A percentile compares a stretch with the other conserved stretches of the same genome.
Evolutionary conservation across 2,797 vertebrate genomes (phyloP).

Genomic region (Scarus forsteni): DNA sequence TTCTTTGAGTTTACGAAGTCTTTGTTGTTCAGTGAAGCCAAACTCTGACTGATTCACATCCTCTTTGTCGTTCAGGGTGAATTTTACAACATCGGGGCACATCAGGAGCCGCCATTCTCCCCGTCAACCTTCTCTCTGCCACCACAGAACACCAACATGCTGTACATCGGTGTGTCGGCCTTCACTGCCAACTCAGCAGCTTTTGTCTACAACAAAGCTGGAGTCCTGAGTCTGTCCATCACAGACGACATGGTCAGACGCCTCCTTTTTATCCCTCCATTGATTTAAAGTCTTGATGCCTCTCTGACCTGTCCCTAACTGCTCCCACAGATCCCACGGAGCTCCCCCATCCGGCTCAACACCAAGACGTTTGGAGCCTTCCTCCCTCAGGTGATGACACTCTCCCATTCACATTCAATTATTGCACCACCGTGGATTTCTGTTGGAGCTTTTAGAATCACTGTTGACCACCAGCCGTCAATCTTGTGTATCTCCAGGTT

Average conservation of each 20-base stretch:
- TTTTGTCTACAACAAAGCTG: constrained; percentile 86
- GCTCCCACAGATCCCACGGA: constrained; percentile 74
- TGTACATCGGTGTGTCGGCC: constrained; percentile 86
- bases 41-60: background rate
- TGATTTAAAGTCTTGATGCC: background rate
- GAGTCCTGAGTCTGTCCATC: constrained; percentile 81
- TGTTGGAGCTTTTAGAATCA: too few relatives aligned
- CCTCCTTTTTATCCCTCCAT: background rate
- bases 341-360: constrained; percentile 80
- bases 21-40: too few relatives aligned
- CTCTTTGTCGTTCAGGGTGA: constrained; percentile 71
- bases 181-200: constrained; percentile 87
- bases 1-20: too few relatives aligned
- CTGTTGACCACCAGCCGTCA: too few relatives aligned
- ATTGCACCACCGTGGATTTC: too few relatives aligned
- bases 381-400: constrained; percentile 78
- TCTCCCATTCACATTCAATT: background rate
- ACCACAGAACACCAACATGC: constrained; percentile 78
- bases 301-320: background rate
- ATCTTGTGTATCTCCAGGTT: constrained; percentile 60
- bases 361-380: constrained; percentile 79
- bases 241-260: constrained; percentile 85
- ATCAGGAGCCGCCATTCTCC: constrained; percentile 84
- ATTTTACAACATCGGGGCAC: constrained; percentile 84
- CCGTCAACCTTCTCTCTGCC: constrained; percentile 80